These are phyloP conservation scores for Mamestra configurata DNA, from an alignment of 1,140 invertebrate genomes.

Conservation along the genomic window DNA sequence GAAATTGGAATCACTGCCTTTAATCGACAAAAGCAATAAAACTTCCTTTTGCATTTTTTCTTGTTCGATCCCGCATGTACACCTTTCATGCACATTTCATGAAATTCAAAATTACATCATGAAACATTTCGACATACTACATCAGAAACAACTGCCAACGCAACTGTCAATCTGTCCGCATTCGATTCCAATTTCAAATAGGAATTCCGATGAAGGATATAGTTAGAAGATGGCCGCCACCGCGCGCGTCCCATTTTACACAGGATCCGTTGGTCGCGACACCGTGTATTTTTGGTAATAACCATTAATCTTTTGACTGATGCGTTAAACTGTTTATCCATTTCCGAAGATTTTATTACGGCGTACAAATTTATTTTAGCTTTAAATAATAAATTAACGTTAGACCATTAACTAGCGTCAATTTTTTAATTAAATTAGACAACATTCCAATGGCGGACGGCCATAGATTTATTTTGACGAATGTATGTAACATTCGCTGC, in stretches of 20 bases:
- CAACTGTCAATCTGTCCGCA: conserved; percentile 3
- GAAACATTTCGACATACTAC: background rate
- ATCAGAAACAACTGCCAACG: background rate
- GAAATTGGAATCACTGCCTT: too few relatives aligned
- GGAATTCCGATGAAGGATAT: conserved; percentile 68
- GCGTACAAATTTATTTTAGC: conserved; percentile 32
- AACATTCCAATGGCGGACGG: conserved; percentile 1
- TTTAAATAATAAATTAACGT: conserved; percentile 35
- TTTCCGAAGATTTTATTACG: conserved; percentile 44
- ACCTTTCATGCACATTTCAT: too few relatives aligned
- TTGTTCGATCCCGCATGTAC: too few relatives aligned
- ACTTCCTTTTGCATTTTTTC: too few relatives aligned
- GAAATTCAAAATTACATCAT: too few relatives aligned
- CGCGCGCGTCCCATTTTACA: conserved; percentile 60
- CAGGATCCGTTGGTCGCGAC: conserved; percentile 69
- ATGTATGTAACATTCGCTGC: conserved; percentile 9
- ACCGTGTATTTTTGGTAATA: conserved; percentile 66
- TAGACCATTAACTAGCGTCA: conserved; percentile 10
- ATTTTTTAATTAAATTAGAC: conserved; percentile 35
- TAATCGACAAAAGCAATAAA: too few relatives aligned
- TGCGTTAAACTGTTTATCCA: conserved; percentile 49
- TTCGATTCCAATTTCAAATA: conserved; percentile 56
- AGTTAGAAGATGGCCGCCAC: conserved; percentile 66
- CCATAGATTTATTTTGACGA: conserved; percentile 27
- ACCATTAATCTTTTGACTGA: conserved; percentile 46